Conservation (phyloP, 2,797 vertebrate species). For the Tapirus indicus region DNA sequence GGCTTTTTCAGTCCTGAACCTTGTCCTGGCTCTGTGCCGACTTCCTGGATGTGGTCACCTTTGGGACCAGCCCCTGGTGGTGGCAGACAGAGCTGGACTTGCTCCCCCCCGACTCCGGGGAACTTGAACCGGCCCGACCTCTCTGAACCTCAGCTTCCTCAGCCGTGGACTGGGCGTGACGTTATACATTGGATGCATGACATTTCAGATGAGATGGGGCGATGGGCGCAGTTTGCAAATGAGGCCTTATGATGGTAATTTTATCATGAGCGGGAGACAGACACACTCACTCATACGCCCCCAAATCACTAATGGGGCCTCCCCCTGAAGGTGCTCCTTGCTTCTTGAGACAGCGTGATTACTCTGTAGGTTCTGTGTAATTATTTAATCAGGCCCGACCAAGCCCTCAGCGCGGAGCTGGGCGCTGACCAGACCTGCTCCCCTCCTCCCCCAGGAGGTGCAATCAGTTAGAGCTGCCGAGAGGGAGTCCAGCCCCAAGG, state of each 20-base stretch:
- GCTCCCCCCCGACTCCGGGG: accelerated
- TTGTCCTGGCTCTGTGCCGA: accelerated
- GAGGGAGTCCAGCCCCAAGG: background rate
- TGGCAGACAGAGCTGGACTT: background rate
- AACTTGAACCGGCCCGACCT: background rate
- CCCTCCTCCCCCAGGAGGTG: background rate
- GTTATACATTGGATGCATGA: too few relatives aligned
- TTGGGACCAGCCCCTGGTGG: background rate
- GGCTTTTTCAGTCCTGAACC: background rate
- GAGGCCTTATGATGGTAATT: constrained; percentile 58
- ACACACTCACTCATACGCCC: constrained; percentile 28
- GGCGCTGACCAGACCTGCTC: constrained; percentile 83
- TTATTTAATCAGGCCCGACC: constrained; percentile 86
- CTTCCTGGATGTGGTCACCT: background rate
- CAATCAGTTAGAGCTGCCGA: constrained; percentile 65
- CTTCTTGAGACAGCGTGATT: constrained; percentile 84
- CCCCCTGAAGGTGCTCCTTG: constrained; percentile 72
- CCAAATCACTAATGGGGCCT: constrained; percentile 61
- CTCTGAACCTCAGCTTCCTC: background rate
- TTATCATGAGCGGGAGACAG: constrained; percentile 57
- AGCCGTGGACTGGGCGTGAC: background rate
- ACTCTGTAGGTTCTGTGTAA: constrained; percentile 77
- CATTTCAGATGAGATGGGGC: background rate
- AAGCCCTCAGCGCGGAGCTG: background rate
- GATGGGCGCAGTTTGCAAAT: background rate